These are phyloP conservation scores for Cryptophagus acutangulus DNA, from an alignment of 2,888 invertebrate species.

Conservation along the genomic window DNA sequence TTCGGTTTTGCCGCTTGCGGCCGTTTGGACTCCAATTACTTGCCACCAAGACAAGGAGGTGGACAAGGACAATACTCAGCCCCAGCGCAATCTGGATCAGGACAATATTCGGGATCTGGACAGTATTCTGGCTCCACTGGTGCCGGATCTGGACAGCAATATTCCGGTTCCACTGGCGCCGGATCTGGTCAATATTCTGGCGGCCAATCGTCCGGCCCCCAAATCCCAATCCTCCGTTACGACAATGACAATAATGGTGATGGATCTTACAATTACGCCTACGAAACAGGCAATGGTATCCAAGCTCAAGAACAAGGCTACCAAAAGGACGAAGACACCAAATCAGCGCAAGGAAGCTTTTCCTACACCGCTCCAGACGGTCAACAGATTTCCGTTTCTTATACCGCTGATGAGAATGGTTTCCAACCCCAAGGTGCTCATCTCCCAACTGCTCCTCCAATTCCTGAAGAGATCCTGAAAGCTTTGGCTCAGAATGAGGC, in stretches of 20 bases:
- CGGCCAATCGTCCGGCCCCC: conserved; percentile 17
- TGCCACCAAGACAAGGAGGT: conserved; percentile 23
- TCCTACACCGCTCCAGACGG: conserved; percentile 37
- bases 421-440: conserved; percentile 54
- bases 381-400: conserved; percentile 35
- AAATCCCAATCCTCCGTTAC: conserved; percentile 34
- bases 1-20: conserved; percentile 29
- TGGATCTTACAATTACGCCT: conserved; percentile 41
- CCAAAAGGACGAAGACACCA: conserved; percentile 21
- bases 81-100: background rate
- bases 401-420: conserved; percentile 56
- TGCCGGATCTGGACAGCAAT: conserved; percentile 1
- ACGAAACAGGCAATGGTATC: conserved; percentile 58
- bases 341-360: conserved; percentile 36
- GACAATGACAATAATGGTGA: conserved; percentile 39
- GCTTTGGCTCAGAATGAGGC: conserved; percentile 35
- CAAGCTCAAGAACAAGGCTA: conserved; percentile 39
- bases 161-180: conserved; percentile 1
- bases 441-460: conserved; percentile 56
- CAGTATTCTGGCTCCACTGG: conserved; percentile 8
- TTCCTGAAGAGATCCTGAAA: conserved; percentile 54
- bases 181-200: conserved; percentile 14
- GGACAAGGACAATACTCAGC: conserved; percentile 2
- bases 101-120: conserved; percentile 9
- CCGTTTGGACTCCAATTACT: conserved; percentile 29